Evolutionary conservation across 1,140 invertebrate genomes (phyloP).

Genomic region (Apis laboriosa): DNA sequence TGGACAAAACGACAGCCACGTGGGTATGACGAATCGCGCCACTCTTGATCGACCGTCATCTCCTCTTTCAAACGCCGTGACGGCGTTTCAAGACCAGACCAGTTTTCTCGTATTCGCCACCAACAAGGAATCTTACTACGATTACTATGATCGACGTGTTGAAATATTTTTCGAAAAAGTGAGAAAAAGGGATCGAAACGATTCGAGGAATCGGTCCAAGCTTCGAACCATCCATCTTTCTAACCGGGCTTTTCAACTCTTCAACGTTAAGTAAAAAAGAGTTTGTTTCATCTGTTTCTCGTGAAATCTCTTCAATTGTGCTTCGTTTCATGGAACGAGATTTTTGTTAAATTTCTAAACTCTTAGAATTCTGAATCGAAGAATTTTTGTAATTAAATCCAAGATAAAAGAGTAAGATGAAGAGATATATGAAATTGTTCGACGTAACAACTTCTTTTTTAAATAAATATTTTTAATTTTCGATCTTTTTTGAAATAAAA

Average conservation of each 20-base stretch:
- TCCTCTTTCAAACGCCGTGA: neutral
- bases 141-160: conserved; percentile 49
- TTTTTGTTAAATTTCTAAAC: no score
- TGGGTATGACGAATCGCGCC: conserved; percentile 33
- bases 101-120: conserved; percentile 43
- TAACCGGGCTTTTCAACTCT: conserved; percentile 11
- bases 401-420: no score
- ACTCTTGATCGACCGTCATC: conserved; percentile 23
- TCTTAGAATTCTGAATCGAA: no score
- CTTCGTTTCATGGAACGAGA: no score
- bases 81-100: neutral
- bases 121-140: conserved; percentile 40
- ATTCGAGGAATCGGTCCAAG: conserved; percentile 21
- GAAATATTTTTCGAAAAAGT: conserved; percentile 36
- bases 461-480: no score
- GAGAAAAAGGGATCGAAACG: conserved; percentile 36
- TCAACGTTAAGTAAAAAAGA: neutral
- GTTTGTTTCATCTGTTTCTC: conserved; percentile 14
- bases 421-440: no score
- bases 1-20: conserved; percentile 22
- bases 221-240: neutral
- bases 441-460: no score
- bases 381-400: no score
- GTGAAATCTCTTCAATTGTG: conserved; percentile 38
- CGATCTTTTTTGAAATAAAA: no score